A percentile compares a stretch with the other conserved stretches of the same genome.
Evolutionary conservation across 2,797 vertebrate genomes (phyloP).

Genomic region (Acrossocheilus fasciatus): DNA sequence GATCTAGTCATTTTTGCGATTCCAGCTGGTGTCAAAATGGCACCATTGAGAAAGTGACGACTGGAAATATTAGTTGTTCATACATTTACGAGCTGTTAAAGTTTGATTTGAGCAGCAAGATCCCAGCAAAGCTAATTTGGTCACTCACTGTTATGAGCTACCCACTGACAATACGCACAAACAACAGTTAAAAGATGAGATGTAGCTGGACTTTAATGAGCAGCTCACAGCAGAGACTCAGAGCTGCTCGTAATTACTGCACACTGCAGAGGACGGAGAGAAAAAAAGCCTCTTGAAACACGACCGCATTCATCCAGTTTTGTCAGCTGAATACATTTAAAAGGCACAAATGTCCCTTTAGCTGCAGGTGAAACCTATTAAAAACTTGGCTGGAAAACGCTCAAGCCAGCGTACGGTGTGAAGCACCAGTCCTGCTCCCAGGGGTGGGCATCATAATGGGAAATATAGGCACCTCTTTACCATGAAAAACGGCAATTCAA

Average conservation of each 20-base stretch:
- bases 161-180: neutral
- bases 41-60: slow-evolving; percentile 7
- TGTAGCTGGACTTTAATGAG: slow-evolving; percentile 56
- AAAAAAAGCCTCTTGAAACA: slow-evolving; percentile 24
- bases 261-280: slow-evolving; percentile 48
- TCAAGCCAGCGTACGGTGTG: neutral
- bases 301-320: slow-evolving; percentile 46
- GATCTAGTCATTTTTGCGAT: neutral
- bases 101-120: slow-evolving; percentile 11
- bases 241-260: slow-evolving; percentile 65
- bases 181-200: slow-evolving; percentile 53
- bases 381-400: slow-evolving; percentile 45
- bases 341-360: slow-evolving; percentile 52
- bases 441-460: slow-evolving; percentile 67
- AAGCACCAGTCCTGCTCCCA: slow-evolving; percentile 45
- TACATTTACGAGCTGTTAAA: neutral
- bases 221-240: slow-evolving; percentile 56
- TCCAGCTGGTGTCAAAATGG: neutral
- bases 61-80: neutral
- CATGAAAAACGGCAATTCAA: slow-evolving; percentile 74
- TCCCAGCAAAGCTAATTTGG: slow-evolving; percentile 8
- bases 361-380: slow-evolving; percentile 59
- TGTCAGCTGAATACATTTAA: slow-evolving; percentile 57
- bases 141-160: slow-evolving; percentile 7
- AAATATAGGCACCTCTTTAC: slow-evolving; percentile 74